Base-by-base conservation (phyloP, 2,797 vertebrate genomes). In the Darevskia nairensis region DNA sequence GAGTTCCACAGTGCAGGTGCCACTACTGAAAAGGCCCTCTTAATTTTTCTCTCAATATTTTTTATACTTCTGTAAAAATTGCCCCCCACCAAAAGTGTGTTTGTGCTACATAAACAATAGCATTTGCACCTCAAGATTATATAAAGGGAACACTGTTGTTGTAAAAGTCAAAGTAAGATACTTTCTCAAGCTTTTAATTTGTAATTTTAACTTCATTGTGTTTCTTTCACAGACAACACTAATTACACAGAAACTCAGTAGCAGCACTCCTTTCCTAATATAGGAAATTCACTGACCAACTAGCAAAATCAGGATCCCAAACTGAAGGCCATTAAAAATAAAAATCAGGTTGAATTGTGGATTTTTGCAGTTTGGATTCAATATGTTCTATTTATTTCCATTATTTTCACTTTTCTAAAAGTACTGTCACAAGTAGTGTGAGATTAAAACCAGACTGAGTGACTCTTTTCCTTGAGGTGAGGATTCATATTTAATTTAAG, bases 181-280 rank as follows among this genome's bases (percentile, higher is more conserved):
- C 29, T 35, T 32, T 25, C 19, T 55, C 29, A 35, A n/a, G 17
- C 17, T 23, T 61, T 80, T 80, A 39, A 23, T 7, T 10, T 55
- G n/a, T 25, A 74, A 50, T 25, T 72, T 32, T 7, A 6, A 61
- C 8, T 41, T 75, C 21, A 64, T 11, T 66, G 25, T 27, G 21
- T 55, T 86, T 50, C 25, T 29, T 44, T 69, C 77, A 79, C 8
- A 8, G 5, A 8, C 10, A 32, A 55, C 39, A 86, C 8, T 80
- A 86, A 80, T 55, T 25, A 79, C 13, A 68, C n/a, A 86, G 64
- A 27, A 35, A 80, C n/a, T 39, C 32, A 81, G 29, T 61, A 86
- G 29, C 6, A 66, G 9, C 2, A 6, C 8, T 61, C 32, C 3
- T 50, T 50, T 79, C 50, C n/a, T n/a, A 69, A 27, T 79, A 59